phyloP scores from a whole-genome alignment of 2,888 invertebrate genomes.

The Caenorhabditis doughertyi region DNA sequence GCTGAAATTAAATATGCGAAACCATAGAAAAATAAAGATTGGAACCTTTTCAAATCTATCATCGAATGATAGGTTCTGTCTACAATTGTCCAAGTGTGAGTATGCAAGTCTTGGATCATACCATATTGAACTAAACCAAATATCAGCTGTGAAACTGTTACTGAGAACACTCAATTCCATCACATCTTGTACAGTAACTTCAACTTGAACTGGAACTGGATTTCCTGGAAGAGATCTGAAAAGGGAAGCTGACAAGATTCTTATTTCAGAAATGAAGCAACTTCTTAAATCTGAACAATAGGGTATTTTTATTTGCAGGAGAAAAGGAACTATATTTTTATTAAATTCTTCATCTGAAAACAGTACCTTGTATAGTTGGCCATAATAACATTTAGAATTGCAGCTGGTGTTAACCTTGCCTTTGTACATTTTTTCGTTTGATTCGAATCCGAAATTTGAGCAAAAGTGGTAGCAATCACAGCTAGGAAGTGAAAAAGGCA shows the following conservation, averaged over 20 bases:
- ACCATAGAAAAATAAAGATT: background rate
- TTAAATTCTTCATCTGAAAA: background rate
- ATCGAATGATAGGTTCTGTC: constrained; percentile 79
- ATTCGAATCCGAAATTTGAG: constrained; percentile 14
- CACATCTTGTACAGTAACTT: constrained; percentile 81
- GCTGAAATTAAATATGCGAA: constrained; percentile 44
- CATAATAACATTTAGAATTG: constrained; percentile 59
- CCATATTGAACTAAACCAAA: constrained; percentile 82
- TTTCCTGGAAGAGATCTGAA: constrained; percentile 65
- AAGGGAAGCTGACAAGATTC: too few species aligned
- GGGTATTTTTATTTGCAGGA: too few species aligned
- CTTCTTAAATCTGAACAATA: too few species aligned
- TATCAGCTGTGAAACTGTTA: constrained; percentile 80
- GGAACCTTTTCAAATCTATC: constrained; percentile 79
- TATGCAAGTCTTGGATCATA: constrained; percentile 79
- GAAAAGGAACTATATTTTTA: background rate
- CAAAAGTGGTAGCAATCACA: constrained; percentile 26
- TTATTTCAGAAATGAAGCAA: too few species aligned
- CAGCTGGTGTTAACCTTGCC: constrained; percentile 38
- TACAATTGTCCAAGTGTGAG: constrained; percentile 76
- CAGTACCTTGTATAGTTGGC: constrained; percentile 55
- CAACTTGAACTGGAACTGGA: constrained; percentile 78
- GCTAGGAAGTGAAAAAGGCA: constrained; percentile 38
- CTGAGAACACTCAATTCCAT: constrained; percentile 79
- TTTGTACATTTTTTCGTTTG: constrained; percentile 18